These are phyloP conservation scores for Nyctibius grandis DNA, from an alignment of 2,797 vertebrate species.

Conservation along the genomic window DNA sequence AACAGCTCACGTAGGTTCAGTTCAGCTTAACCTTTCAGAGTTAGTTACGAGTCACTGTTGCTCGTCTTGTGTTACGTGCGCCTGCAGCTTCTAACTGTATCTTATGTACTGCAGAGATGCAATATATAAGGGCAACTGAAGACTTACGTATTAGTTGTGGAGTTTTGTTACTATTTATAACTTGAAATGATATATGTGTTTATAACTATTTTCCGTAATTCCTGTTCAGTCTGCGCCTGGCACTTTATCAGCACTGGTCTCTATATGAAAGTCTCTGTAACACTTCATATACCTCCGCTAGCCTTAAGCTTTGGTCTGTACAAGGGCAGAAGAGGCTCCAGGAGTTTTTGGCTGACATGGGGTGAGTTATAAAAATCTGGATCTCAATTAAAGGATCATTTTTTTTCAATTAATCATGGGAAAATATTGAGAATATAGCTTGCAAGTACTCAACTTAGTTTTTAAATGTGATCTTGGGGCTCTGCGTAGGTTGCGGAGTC, in stretches of 20 bases:
- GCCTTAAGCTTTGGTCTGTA: slow-evolving; percentile 93
- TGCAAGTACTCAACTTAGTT: not conserved
- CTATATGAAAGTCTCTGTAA: slow-evolving; percentile 95
- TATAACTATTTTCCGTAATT: not conserved
- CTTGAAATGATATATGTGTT: not conserved
- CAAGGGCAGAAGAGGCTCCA: slow-evolving; percentile 95
- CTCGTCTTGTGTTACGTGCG: rapidly evolving
- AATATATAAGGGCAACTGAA: not conserved
- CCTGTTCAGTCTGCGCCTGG: slow-evolving; percentile 82
- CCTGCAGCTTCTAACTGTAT: not conserved
- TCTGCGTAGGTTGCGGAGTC: not conserved
- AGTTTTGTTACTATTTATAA: not conserved
- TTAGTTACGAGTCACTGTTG: not conserved
- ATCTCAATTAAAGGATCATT: rapidly evolving
- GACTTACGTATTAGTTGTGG: not conserved
- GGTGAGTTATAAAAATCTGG: slow-evolving; percentile 74
- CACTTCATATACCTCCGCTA: slow-evolving; percentile 90
- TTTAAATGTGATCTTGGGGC: not conserved
- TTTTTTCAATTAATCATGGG: not conserved
- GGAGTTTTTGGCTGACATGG: slow-evolving; percentile 96
- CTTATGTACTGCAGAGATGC: not conserved
- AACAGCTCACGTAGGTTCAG: rapidly evolving
- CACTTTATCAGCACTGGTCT: slow-evolving; percentile 96
- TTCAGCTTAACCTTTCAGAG: not conserved
- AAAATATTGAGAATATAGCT: not conserved